These are phyloP conservation scores for Xyrichtys novacula DNA, from an alignment of 2,797 vertebrate species.

Conservation along the genomic window DNA sequence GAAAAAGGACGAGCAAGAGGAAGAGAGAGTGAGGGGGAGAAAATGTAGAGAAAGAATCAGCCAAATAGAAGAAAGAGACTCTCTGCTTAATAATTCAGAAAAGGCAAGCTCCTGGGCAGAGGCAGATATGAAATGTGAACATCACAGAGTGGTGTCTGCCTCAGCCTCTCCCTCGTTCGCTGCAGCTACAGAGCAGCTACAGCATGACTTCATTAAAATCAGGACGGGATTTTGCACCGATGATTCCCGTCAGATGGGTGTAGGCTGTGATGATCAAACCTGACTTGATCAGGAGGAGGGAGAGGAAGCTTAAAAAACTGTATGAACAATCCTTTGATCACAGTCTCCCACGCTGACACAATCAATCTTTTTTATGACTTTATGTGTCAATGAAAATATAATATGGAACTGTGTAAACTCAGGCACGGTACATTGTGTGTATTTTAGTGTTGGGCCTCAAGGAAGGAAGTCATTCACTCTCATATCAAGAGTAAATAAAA, in stretches of 20 bases:
- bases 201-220: conserved; percentile 80
- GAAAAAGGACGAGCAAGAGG: conserved; percentile 41
- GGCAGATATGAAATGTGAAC: conserved; percentile 85
- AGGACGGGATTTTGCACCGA: conserved; percentile 62
- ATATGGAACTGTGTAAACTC: conserved; percentile 17
- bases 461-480: conserved; percentile 1
- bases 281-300: conserved; percentile 44
- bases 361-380: conserved; percentile 45
- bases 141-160: conserved; percentile 77
- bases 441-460: conserved; percentile 9
- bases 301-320: conserved; percentile 22
- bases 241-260: conserved; percentile 51
- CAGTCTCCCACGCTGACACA: conserved; percentile 22
- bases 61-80: conserved; percentile 73
- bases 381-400: conserved; percentile 39
- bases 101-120: conserved; percentile 79
- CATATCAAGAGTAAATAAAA: conserved; percentile 13
- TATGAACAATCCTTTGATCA: conserved; percentile 62
- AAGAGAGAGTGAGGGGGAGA: conserved; percentile 45
- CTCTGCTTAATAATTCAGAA: conserved; percentile 86
- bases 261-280: conserved; percentile 38
- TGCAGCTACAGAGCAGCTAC: conserved; percentile 56
- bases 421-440: not conserved
- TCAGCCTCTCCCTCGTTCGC: conserved; percentile 63
- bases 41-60: conserved; percentile 40